Conservation (phyloP, 2,797 vertebrate species). For the Sebastes hubbsi region DNA sequence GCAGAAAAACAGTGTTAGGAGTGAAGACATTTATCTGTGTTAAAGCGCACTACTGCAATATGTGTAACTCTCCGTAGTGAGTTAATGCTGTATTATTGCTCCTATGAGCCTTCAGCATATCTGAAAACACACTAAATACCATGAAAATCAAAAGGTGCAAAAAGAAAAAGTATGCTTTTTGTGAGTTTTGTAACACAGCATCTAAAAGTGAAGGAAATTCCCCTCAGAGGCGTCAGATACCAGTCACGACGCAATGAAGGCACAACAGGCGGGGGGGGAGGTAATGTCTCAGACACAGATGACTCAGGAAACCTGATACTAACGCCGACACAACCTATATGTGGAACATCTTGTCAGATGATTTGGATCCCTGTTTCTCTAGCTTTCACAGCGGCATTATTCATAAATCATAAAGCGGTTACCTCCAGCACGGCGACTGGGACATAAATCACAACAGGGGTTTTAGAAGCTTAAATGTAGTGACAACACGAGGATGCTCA, state of each 20-base stretch:
- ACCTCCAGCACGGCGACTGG: neutral
- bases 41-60: neutral
- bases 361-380: neutral
- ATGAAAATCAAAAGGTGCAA: neutral
- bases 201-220: slow-evolving; percentile 5
- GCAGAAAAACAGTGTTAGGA: slow-evolving; percentile 7
- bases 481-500: slow-evolving; percentile 2
- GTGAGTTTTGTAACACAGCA: neutral
- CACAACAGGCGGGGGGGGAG: neutral
- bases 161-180: neutral
- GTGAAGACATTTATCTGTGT: neutral
- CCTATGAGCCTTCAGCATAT: neutral
- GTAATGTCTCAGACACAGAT: slow-evolving; percentile 1
- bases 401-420: neutral
- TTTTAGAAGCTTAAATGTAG: neutral
- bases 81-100: neutral
- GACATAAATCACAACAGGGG: slow-evolving; percentile 15
- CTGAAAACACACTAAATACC: neutral
- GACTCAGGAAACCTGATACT: slow-evolving; percentile 27
- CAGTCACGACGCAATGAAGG: neutral
- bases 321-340: neutral
- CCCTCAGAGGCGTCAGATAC: neutral
- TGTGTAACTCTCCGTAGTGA: neutral
- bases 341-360: slow-evolving; percentile 18
- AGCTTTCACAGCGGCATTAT: neutral